A percentile compares a stretch with the other conserved stretches of the same genome.
Evolutionary conservation across 2,113 vertebrate genomes (phyloP).

Genomic region (Amazona vittata): DNA sequence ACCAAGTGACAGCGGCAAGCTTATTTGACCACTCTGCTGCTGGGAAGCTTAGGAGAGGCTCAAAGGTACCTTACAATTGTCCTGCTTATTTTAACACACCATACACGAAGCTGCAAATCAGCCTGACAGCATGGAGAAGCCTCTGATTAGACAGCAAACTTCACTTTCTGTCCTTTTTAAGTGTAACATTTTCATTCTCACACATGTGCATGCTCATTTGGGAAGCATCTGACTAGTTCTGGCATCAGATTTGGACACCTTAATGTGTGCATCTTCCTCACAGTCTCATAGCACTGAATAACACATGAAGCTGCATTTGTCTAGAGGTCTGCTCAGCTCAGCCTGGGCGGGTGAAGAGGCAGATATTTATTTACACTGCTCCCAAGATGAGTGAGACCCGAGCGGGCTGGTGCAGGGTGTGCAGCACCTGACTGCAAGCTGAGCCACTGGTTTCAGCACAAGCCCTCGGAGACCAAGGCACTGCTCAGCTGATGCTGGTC

Average conservation of each 20-base stretch:
- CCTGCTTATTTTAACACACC: not conserved
- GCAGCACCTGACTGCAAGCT: not conserved
- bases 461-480: accelerated
- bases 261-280: constrained; percentile 28
- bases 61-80: not conserved
- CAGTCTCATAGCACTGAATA: constrained; percentile 54
- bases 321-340: constrained; percentile 20
- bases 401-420: not conserved
- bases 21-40: constrained; percentile 23
- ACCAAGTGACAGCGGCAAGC: not conserved
- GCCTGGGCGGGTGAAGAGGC: not conserved
- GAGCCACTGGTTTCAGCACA: not conserved
- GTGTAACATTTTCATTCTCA: constrained; percentile 46
- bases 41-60: not conserved
- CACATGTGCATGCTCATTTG: constrained; percentile 59
- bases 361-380: not conserved
- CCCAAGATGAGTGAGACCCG: not conserved
- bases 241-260: constrained; percentile 56
- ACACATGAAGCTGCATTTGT: constrained; percentile 41
- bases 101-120: not conserved
- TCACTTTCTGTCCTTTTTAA: constrained; percentile 60
- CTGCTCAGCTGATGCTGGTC: accelerated
- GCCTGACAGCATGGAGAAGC: not conserved
- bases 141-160: constrained; percentile 42
- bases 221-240: constrained; percentile 61